Conservation (phyloP, 35 echinoderm and acorn worm genomes). For the Stichopus chloronotus region DNA sequence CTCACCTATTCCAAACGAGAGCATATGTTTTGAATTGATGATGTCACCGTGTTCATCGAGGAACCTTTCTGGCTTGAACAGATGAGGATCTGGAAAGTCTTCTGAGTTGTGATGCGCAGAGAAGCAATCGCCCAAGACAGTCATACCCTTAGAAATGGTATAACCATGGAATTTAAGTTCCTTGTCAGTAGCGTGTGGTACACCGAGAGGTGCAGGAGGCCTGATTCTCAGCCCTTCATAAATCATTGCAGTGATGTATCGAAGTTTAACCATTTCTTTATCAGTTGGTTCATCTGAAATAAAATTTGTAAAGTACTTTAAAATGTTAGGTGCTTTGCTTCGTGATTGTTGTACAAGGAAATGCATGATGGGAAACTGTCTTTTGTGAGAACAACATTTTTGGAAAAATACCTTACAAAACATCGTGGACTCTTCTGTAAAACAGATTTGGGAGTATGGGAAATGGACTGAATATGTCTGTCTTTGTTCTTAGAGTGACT, state of each 20-base stretch:
- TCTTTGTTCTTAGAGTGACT: no score
- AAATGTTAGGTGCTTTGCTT: background rate
- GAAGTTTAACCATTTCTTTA: background rate
- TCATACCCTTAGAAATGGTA: conserved; percentile 42
- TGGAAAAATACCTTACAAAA: background rate
- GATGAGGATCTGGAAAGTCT: conserved; percentile 55
- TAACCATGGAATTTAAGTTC: conserved; percentile 49
- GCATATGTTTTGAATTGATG: background rate
- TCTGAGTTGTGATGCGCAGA: conserved; percentile 42
- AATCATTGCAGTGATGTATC: conserved; percentile 39
- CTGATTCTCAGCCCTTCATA: conserved; percentile 28
- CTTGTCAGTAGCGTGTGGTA: conserved; percentile 31
- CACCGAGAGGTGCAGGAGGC: conserved; percentile 8
- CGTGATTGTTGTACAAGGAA: background rate
- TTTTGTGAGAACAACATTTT: background rate
- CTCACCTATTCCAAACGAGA: conserved; percentile 65
- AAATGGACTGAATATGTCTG: background rate
- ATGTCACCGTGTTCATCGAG: conserved; percentile 34
- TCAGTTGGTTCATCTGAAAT: background rate
- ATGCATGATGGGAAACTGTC: background rate
- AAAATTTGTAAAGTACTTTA: no score
- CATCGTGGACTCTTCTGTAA: background rate
- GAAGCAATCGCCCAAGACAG: conserved; percentile 46
- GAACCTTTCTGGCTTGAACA: conserved; percentile 68
- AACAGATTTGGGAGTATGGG: background rate